A percentile compares a stretch with the other conserved stretches of the same genome.
Evolutionary conservation across 1,140 invertebrate genomes (phyloP).

Genomic region (silkworm (Bombyx mori)): ASM3026992v2 NC_085121.1:15162501-15163000

Average conservation of each 20-base stretch:
- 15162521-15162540: slow-evolving; percentile 59
- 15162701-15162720: slow-evolving; percentile 12
- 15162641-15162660: slow-evolving; percentile 77
- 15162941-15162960: slow-evolving; percentile 43
- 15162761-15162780: slow-evolving; percentile 31
- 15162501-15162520: slow-evolving; percentile 42
- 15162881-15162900: slow-evolving; percentile 49
- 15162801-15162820: too few species aligned
- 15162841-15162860: slow-evolving; percentile 51
- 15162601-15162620: slow-evolving; percentile 78
- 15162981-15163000: too few species aligned
- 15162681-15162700: not conserved
- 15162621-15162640: slow-evolving; percentile 77
- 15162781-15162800: slow-evolving; percentile 8
- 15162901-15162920: slow-evolving; percentile 34
- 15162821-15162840: slow-evolving; percentile 42
- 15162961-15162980: slow-evolving; percentile 43
- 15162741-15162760: slow-evolving; percentile 29
- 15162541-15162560: slow-evolving; percentile 62
- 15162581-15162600: slow-evolving; percentile 69
- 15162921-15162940: slow-evolving; percentile 39
- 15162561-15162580: slow-evolving; percentile 64
- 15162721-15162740: slow-evolving; percentile 30
- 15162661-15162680: slow-evolving; percentile 35
- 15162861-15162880: slow-evolving; percentile 28